Conservation (phyloP, 2,113 vertebrate genomes). For the Atherinomorus stipes region DNA sequence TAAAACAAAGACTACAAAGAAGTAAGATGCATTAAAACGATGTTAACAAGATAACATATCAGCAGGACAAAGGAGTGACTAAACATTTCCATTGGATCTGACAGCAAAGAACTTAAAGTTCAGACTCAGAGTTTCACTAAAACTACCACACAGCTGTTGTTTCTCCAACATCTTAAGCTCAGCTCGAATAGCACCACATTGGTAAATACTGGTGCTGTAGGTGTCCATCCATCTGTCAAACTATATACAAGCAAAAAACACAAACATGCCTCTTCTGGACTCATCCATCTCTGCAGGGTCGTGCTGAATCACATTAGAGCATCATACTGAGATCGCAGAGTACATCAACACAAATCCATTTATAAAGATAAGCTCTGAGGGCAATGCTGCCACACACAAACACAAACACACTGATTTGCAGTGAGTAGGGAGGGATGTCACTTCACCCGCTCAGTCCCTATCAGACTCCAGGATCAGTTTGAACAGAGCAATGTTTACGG, state of each 20-base stretch:
- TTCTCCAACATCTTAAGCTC: constrained; percentile 15
- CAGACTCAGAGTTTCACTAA: neutral
- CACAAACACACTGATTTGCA: constrained; percentile 9
- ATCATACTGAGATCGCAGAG: constrained; percentile 59
- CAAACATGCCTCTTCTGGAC: constrained; percentile 13
- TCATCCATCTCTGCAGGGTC: constrained; percentile 36
- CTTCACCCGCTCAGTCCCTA: constrained; percentile 23
- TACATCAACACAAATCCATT: constrained; percentile 73
- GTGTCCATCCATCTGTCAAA: no score
- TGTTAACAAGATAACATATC: no score
- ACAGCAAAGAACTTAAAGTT: neutral
- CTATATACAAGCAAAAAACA: constrained; percentile 13
- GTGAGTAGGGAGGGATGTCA: constrained; percentile 36
- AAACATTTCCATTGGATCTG: no score
- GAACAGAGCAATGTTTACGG: constrained; percentile 26
- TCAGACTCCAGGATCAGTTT: constrained; percentile 31
- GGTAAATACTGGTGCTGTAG: constrained; percentile 43
- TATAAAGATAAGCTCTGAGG: constrained; percentile 68
- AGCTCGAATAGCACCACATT: constrained; percentile 28
- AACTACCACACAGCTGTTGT: constrained; percentile 22
- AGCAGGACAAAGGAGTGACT: no score
- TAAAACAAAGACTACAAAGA: no score
- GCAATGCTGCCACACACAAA: constrained; percentile 14
- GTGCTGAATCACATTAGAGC: constrained; percentile 72
- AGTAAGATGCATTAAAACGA: no score